phyloP scores from a whole-genome alignment of 2,888 invertebrate species.

The Listrodromus nycthemerus region DNA sequence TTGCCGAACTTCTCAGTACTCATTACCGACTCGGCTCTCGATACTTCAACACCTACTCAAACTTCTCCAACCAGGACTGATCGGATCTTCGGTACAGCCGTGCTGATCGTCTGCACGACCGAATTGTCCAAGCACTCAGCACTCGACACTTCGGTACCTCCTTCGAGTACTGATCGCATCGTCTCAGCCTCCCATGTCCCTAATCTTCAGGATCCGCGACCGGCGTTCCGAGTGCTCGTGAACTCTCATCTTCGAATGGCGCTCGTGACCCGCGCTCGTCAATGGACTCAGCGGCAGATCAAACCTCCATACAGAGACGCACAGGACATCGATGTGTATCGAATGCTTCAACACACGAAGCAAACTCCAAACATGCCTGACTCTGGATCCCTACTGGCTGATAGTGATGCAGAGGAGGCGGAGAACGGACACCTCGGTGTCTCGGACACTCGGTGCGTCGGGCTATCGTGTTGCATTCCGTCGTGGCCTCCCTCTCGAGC shows the following conservation, averaged over 20 bases:
- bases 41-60: no score
- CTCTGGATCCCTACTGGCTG: slow-evolving; percentile 24
- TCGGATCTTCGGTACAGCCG: no score
- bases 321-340: background rate
- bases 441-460: slow-evolving; percentile 53
- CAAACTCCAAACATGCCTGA: slow-evolving; percentile 9
- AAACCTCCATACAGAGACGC: slow-evolving; percentile 29
- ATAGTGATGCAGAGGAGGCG: slow-evolving; percentile 23
- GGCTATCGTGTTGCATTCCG: slow-evolving; percentile 64
- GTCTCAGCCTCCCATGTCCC: no score
- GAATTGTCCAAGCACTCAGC: no score
- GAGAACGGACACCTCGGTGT: slow-evolving; percentile 48
- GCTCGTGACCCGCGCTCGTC: background rate
- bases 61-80: no score
- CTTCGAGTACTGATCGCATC: no score
- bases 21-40: no score
- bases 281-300: slow-evolving; percentile 13
- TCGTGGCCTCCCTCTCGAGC: slow-evolving; percentile 67
- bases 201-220: background rate
- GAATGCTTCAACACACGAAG: slow-evolving; percentile 15
- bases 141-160: no score
- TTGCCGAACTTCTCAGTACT: no score
- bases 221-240: background rate
- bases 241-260: slow-evolving; percentile 19
- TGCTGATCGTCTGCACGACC: no score